phyloP scores from a whole-genome alignment of 2,113 vertebrate genomes.

The Saccopteryx leptura region DNA sequence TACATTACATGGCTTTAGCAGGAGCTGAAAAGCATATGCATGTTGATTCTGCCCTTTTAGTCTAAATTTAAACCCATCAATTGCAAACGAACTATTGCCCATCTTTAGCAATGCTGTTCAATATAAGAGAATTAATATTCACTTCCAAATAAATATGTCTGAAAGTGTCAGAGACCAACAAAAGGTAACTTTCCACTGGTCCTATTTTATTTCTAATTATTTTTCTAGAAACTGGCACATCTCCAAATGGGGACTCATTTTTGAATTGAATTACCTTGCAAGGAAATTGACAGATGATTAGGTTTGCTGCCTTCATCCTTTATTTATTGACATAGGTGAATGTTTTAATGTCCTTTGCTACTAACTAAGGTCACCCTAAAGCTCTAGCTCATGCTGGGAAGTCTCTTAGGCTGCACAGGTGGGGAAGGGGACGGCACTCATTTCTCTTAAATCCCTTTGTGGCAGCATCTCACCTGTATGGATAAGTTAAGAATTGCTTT shows the following conservation, averaged over 20 bases:
- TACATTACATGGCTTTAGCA: not conserved
- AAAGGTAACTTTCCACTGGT: not conserved
- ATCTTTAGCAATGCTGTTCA: not conserved
- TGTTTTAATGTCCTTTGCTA: not conserved
- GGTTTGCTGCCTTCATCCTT: conserved; percentile 13
- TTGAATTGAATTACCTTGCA: conserved; percentile 20
- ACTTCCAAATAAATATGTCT: conserved; percentile 43
- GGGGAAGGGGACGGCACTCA: conserved; percentile 17
- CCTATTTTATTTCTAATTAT: not conserved
- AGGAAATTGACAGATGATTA: not conserved
- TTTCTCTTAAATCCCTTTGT: not conserved
- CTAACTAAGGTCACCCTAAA: conserved; percentile 2
- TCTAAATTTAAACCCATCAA: conserved; percentile 44
- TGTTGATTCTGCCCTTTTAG: not conserved
- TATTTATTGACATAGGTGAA: not conserved
- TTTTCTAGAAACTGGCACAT: conserved; percentile 18
- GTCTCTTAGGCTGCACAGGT: not conserved
- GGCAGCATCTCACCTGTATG: not conserved
- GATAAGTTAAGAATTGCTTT: conserved; percentile 16
- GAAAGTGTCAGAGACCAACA: not conserved
- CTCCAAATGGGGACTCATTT: not conserved
- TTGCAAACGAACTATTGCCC: not conserved
- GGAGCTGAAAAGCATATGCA: not conserved
- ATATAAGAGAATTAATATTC: conserved; percentile 19
- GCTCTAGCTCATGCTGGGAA: not conserved